A percentile compares a stretch with the other conserved stretches of the same genome.
Evolutionary conservation across 2,888 invertebrate species (phyloP).

Genomic region (Diarsia mendica): DNA sequence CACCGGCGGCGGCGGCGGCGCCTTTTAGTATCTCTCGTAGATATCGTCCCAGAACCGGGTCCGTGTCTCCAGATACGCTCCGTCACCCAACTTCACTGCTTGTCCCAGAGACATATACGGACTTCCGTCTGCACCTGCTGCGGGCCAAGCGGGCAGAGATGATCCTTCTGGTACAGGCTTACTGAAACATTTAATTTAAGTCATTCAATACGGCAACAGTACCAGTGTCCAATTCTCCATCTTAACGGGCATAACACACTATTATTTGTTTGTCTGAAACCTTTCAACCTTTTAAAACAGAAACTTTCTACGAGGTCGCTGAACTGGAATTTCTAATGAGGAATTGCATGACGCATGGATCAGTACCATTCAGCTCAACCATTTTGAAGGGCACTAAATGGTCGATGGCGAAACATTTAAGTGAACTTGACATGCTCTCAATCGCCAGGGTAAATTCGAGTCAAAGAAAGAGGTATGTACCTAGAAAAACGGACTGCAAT

Average conservation of each 20-base stretch:
- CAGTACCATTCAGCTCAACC: too few relatives aligned
- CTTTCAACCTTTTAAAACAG: too few relatives aligned
- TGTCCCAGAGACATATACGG: slow-evolving; percentile 73
- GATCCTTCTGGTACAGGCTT: slow-evolving; percentile 70
- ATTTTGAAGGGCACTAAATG: too few relatives aligned
- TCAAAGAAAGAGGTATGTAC: too few relatives aligned
- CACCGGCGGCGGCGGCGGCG: too few relatives aligned
- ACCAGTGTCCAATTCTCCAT: too few relatives aligned
- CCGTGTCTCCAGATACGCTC: slow-evolving; percentile 63
- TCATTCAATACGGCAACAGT: background rate
- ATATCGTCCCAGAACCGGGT: slow-evolving; percentile 73
- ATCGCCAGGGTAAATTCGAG: too few relatives aligned
- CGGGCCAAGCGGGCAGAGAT: slow-evolving; percentile 69
- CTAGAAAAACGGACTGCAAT: too few relatives aligned
- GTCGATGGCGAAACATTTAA: too few relatives aligned
- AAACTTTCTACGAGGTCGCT: too few relatives aligned
- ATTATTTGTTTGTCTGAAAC: background rate
- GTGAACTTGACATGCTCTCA: too few relatives aligned
- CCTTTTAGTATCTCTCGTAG: slow-evolving; percentile 71
- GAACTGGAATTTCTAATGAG: too few relatives aligned
- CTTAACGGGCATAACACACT: background rate
- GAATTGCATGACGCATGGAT: background rate
- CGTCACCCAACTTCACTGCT: slow-evolving; percentile 60
- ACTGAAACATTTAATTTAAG: slow-evolving; percentile 59
- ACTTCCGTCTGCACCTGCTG: slow-evolving; percentile 58